Conservation (phyloP, 1,140 invertebrate species). For the Bombus fervidus region DNA sequence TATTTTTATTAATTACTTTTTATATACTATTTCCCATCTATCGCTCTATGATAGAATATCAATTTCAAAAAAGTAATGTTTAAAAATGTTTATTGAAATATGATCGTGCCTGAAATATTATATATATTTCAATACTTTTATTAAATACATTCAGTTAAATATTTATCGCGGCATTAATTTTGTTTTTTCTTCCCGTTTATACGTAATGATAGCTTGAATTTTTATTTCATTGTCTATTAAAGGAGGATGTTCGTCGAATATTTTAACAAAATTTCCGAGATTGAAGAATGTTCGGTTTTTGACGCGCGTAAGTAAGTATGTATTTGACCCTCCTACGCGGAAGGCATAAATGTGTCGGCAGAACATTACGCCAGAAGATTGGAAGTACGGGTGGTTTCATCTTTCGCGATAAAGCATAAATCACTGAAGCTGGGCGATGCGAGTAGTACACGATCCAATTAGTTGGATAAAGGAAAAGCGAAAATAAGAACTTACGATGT, state of each 20-base stretch:
- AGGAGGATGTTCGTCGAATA: background rate
- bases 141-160: background rate
- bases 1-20: background rate
- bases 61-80: background rate
- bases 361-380: background rate
- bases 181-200: background rate
- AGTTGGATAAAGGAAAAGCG: background rate
- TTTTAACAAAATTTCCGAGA: background rate
- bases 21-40: too few relatives aligned
- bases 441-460: background rate
- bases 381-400: background rate
- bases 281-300: background rate
- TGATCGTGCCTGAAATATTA: background rate
- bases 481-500: background rate
- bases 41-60: too few relatives aligned
- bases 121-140: background rate
- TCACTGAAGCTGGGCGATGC: background rate
- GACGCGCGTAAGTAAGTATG: background rate
- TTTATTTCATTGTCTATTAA: background rate
- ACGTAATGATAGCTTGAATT: background rate
- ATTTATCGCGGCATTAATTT: background rate
- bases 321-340: background rate
- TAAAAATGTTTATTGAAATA: background rate
- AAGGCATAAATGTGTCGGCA: slow-evolving; percentile 3
- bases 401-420: background rate